phyloP scores from a whole-genome alignment of 2,797 vertebrate genomes.

The Amblyraja radiata region DNA sequence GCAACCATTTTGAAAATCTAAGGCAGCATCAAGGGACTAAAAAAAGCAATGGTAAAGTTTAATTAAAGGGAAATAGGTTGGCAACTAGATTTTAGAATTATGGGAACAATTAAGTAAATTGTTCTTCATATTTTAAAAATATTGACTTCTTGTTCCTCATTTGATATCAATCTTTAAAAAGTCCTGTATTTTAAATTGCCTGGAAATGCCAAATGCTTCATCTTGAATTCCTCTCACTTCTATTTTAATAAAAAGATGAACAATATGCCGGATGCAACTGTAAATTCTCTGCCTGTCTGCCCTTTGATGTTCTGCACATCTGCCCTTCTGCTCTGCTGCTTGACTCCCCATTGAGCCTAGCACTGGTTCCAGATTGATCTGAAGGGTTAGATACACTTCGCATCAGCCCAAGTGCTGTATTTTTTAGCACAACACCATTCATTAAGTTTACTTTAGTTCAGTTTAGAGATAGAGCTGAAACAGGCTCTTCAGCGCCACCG shows the following conservation, averaged over 20 bases:
- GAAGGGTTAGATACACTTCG: too few species aligned
- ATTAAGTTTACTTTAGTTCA: too few species aligned
- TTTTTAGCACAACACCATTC: too few species aligned
- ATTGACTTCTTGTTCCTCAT: neutral
- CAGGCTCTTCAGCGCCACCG: too few species aligned
- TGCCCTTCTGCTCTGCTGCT: too few species aligned
- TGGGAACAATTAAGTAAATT: neutral
- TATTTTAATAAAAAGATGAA: neutral
- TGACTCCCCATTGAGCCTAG: too few species aligned
- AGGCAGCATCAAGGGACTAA: neutral
- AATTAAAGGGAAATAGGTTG: neutral
- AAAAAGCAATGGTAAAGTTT: neutral
- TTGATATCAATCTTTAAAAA: neutral
- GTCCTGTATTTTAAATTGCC: neutral
- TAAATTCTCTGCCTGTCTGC: too few species aligned
- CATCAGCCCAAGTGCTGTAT: too few species aligned
- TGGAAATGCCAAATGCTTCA: conserved; percentile 8
- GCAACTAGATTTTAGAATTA: neutral
- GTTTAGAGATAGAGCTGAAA: too few species aligned
- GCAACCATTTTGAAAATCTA: neutral
- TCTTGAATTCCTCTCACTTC: neutral
- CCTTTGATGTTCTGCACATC: too few species aligned
- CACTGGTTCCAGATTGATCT: too few species aligned
- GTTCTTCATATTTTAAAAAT: neutral
- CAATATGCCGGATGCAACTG: too few species aligned